Conservation (phyloP, 2,888 invertebrate genomes). For the Pheosia gnoma region DNA sequence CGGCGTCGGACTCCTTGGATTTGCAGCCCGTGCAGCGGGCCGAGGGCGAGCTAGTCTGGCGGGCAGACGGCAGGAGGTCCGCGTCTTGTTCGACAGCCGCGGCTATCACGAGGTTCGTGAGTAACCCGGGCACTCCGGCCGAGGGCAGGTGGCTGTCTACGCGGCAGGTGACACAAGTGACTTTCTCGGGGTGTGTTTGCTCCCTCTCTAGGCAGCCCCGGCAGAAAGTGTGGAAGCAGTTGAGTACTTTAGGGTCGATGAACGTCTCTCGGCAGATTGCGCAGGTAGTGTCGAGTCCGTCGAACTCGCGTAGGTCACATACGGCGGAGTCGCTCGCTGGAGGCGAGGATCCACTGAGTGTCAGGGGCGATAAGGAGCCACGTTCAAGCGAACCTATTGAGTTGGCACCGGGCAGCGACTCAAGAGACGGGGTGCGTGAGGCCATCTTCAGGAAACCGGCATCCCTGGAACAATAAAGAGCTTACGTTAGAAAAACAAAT, state of each 20-base stretch:
- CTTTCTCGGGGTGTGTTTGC: conserved; percentile 87
- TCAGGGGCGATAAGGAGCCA: conserved; percentile 91
- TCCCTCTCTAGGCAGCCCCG: conserved; percentile 91
- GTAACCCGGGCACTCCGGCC: conserved; percentile 86
- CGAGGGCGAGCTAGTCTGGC: conserved; percentile 75
- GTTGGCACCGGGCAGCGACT: conserved; percentile 95
- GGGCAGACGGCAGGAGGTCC: conserved; percentile 75
- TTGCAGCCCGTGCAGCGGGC: conserved; percentile 98
- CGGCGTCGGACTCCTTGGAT: conserved; percentile 96
- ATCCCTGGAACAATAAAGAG: conserved; percentile 87
- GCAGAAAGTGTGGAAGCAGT: conserved; percentile 94
- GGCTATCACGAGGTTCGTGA: conserved; percentile 86
- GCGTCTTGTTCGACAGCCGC: conserved; percentile 83
- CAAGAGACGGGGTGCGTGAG: conserved; percentile 96
- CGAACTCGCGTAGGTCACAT: conserved; percentile 88
- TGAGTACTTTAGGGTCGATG: conserved; percentile 89
- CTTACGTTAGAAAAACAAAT: not conserved
- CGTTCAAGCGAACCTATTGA: conserved; percentile 95
- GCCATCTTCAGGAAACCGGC: conserved; percentile 96
- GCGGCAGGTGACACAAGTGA: conserved; percentile 89
- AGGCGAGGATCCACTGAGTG: conserved; percentile 94
- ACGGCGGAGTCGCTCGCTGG: conserved; percentile 93
- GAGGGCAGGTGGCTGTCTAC: conserved; percentile 80
- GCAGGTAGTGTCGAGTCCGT: conserved; percentile 86
- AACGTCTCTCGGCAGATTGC: conserved; percentile 90